Evolutionary conservation across 2,888 invertebrate genomes (phyloP), one percentile per base, ranked within the genome.

Genomic region (Margaritifera margaritifera): DNA sequence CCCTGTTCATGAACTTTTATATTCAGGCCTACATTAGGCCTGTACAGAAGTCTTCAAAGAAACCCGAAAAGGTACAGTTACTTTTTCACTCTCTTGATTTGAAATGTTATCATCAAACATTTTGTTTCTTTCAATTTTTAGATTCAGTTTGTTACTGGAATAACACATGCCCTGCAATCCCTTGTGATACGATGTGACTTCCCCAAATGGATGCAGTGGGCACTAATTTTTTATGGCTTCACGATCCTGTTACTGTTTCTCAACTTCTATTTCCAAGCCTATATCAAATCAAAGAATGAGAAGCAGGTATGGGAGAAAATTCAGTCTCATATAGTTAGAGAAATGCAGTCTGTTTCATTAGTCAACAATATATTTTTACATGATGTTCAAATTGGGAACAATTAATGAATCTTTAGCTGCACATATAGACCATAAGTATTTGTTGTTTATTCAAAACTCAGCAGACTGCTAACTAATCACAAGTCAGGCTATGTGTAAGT

Each of bases 1-100:
- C 96, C 93, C 92, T 97, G 62, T 97, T 97, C 93, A 94, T 94
- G 89, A 95, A 97, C 90, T 97, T 97, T 92, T 97, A 97, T 93
- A 94, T 94, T 89, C 94, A 94, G 89, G 94, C 95, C 53, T 97
- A 97, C 91, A 80, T 86, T 71, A 83, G 84, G 78, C 80, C 81
- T 62, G 71, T 72, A 11, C 64, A 62, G 64, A 24, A 51, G 20
- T 59, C n/a, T 5, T 56, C 18, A 53, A 76, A 74, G 77, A 74
- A 74, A 42, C 42, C 11, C 11, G 42, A 42, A 42, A 42, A 42
- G 42, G 42, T 42, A 42, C 42, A 42, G 60, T 60, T 60, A n/a
- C 57, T 68, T 61, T 25, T 25, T 31, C 64, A 24, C 20, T 18
- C n/a, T 18, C 8, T 51, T 63, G 56, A 27, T 66, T 18, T 53